Evolutionary conservation across 2,797 vertebrate genomes (phyloP).

Genomic region (Rhynchotus rufescens): DNA sequence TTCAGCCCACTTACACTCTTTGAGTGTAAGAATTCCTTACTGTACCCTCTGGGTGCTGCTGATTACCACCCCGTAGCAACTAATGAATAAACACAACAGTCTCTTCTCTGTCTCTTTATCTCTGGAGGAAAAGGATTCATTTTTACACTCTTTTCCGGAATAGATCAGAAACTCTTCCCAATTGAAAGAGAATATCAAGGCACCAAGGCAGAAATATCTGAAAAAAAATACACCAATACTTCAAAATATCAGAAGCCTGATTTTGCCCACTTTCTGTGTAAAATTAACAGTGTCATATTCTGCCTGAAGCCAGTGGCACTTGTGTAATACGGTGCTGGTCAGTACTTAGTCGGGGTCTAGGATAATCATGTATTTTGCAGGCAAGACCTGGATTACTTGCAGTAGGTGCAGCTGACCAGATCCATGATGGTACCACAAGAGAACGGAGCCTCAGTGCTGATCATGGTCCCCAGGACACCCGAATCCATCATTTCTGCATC

Average conservation of each 20-base stretch:
- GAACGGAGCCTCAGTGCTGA: neutral
- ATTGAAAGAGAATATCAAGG: neutral
- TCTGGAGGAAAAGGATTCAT: neutral
- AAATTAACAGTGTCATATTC: neutral
- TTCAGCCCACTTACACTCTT: neutral
- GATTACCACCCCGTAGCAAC: neutral
- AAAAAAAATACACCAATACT: neutral
- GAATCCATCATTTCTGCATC: neutral
- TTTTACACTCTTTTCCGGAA: neutral
- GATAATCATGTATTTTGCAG: neutral
- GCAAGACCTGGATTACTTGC: fast-evolving
- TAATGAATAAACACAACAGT: neutral
- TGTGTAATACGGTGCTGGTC: neutral
- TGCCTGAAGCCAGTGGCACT: neutral
- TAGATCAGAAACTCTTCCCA: neutral
- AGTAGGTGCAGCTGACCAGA: neutral
- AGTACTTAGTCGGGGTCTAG: neutral
- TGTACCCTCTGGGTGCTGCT: neutral
- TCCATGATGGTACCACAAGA: fast-evolving
- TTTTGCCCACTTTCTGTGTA: neutral
- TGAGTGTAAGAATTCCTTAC: neutral
- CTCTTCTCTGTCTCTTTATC: neutral
- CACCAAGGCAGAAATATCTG: neutral
- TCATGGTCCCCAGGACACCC: neutral
- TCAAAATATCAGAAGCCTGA: neutral